Conservation (phyloP, 2,888 invertebrate genomes). For the Prenolepis imparis region DNA sequence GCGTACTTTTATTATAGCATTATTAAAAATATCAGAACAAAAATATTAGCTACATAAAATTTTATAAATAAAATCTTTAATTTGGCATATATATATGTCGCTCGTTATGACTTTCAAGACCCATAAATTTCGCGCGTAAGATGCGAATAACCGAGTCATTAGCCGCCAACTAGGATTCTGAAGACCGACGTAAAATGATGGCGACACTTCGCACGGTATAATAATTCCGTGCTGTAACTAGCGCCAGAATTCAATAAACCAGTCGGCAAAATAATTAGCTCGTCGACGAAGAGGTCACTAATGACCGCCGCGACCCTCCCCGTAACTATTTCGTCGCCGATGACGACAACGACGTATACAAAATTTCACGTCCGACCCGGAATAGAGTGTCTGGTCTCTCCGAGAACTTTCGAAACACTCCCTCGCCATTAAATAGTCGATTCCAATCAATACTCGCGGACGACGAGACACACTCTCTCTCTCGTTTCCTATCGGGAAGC, state of each 20-base stretch:
- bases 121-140: background rate
- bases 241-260: slow-evolving; percentile 10
- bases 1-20: no score
- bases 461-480: slow-evolving; percentile 4
- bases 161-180: background rate
- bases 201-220: background rate
- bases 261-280: slow-evolving; percentile 31
- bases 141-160: background rate
- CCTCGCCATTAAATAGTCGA: slow-evolving; percentile 37
- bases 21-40: no score
- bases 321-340: slow-evolving; percentile 2
- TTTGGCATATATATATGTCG: no score
- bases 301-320: background rate
- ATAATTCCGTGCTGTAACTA: background rate
- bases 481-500: slow-evolving; percentile 4
- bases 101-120: background rate
- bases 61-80: no score
- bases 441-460: slow-evolving; percentile 34
- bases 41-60: no score
- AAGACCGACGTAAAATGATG: background rate
- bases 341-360: background rate
- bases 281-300: background rate
- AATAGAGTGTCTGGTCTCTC: background rate
- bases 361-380: background rate
- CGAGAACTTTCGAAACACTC: slow-evolving; percentile 33